Evolutionary conservation across 2,797 vertebrate genomes (phyloP), one percentile per base, ranked within the genome.

Genomic region (Anabacerthia variegaticeps): DNA sequence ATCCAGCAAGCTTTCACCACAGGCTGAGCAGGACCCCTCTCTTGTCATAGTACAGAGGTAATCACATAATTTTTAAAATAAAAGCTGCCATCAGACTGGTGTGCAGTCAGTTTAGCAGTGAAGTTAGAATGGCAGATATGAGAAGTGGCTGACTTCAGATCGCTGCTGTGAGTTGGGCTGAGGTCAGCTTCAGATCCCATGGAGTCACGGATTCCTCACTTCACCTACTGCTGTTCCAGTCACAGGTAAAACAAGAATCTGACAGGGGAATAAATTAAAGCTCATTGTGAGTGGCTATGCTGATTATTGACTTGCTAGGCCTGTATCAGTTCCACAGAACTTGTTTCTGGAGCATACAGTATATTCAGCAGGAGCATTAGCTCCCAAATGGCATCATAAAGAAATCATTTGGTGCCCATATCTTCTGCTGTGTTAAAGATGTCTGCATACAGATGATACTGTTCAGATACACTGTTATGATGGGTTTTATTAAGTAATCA

Each of bases 211-310:
- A 39, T 73, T 72, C 14, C 18, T 32, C 48, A 12, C 49, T 73
- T 92, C 30, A 41, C 34, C 28, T 23, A 7, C 51, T 58, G 20
- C 41, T 81, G 12, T 74, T 75, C 24, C 24, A n/a, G 63, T 37
- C 75, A 49, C 37, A 94, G 66, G 54, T 63, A 68, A 59, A 92
- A 48, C 39, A 15, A 66, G 36, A 51, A 41, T 73, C 82, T 71
- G 48, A 37, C 36, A 43, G 24, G 34, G 10, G 24, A 14, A 49
- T 56, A 79, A 91, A 48, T 71, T 39, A 74, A 88, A 58, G 43
- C 8, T 79, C 0, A 0, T 65, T 22, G 7, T 3, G 6, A 78
- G 43, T 72, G n/a, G 12, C 43, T 77, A 2, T 89, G n/a, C 54
- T 51, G 30, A 24, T 65, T 56, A 23, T 22, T 88, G 58, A 10